phyloP scores from a whole-genome alignment of 2,797 vertebrate genomes.

The Callimico goeldii region DNA sequence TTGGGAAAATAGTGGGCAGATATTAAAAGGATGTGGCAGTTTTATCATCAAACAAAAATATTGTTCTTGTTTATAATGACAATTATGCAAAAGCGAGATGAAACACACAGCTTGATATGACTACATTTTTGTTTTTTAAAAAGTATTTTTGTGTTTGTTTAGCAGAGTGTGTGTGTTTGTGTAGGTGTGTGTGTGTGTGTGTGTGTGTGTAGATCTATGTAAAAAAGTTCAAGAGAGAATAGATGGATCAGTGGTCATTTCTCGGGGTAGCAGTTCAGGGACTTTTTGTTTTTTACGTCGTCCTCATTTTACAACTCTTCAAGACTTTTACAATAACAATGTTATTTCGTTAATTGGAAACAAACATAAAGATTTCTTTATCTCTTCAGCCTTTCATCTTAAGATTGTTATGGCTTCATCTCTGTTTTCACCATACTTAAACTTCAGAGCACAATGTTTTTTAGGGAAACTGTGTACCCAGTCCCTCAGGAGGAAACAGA shows the following conservation, averaged over 20 bases:
- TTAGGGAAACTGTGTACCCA: not conserved
- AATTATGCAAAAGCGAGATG: not conserved
- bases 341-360: not conserved
- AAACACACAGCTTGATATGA: not conserved
- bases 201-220: not conserved
- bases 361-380: not conserved
- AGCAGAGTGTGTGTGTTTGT: not conserved
- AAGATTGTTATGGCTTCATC: not conserved
- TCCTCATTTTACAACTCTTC: not conserved
- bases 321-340: not conserved
- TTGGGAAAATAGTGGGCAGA: not conserved
- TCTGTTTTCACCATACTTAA: not conserved
- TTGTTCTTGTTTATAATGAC: not conserved
- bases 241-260: not conserved
- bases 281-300: not conserved
- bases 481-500: not conserved
- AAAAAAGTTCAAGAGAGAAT: not conserved
- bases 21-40: not conserved
- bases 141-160: not conserved
- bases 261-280: not conserved
- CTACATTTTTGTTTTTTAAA: not conserved
- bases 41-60: slow-evolving; percentile 25
- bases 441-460: not conserved
- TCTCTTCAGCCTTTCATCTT: slow-evolving; percentile 22
- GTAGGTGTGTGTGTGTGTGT: not conserved